Percentiles rank a stretch among this genome's conserved stretches.
Conservation (phyloP, 1,140 invertebrate genomes). For the Brachionus paranguensis region DNA sequence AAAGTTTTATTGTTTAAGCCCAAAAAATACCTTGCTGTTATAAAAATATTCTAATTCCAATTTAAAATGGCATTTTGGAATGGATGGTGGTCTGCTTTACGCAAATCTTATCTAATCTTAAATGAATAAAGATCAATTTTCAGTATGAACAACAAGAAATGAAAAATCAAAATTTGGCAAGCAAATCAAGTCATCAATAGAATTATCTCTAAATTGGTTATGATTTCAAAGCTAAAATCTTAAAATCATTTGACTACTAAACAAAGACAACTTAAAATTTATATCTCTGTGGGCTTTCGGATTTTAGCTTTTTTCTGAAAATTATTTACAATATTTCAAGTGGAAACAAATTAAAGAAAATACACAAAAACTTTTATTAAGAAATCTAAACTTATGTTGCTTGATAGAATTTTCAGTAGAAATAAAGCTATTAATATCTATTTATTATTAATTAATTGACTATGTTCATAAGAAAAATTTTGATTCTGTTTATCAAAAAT, state of each 20-base stretch:
- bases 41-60: neutral
- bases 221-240: neutral
- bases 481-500: neutral
- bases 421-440: neutral
- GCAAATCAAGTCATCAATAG: neutral
- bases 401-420: neutral
- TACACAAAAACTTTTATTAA: neutral
- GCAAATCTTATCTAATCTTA: neutral
- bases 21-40: neutral
- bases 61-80: no score
- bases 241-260: neutral
- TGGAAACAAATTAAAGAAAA: slow-evolving; percentile 7
- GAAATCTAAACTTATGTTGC: neutral
- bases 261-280: slow-evolving; percentile 9
- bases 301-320: neutral
- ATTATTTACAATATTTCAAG: slow-evolving; percentile 20
- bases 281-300: neutral
- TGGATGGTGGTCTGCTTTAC: neutral
- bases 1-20: neutral
- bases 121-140: neutral
- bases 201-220: neutral
- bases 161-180: neutral
- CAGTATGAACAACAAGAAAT: neutral
- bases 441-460: neutral
- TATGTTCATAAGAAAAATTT: neutral